Evolutionary conservation across 1,140 invertebrate species (phyloP), one percentile per base, ranked within the genome.

Genomic region (Pseudobourletiella spinata): DNA sequence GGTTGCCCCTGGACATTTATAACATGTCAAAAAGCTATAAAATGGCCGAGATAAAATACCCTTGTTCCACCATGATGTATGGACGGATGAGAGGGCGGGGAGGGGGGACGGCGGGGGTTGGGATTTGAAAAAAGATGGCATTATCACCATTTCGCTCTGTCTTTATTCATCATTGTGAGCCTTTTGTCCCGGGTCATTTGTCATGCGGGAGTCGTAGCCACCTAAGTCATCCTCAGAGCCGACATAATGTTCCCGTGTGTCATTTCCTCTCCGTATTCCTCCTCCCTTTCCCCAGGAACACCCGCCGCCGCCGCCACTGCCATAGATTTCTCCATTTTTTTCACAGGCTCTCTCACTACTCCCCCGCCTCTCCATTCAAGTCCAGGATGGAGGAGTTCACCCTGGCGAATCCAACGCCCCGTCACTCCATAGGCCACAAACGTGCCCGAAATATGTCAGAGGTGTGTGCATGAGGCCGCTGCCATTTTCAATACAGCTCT

Each of bases 21-120:
- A 51, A 51, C 14, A 51, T 51, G 48, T 51, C 48, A 51, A 51
- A 51, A 51, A 51, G 48, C 20, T 51, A 51, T 51, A 51, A 51
- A 25, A 51, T 46, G 44, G n/a, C 16, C 24, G 22, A 51, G 24
- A 51, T 6, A 51, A 25, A 51, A 51, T 15, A n/a, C 14, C 14
- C 4, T 51, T 6, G 3, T 3, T 22, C 24, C 4, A 15, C 6
- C 28, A 14, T 51, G 6, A 18, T 6, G 15, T 24, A 26, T 51
- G 48, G 15, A 26, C 28, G 48, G 8, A 22, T 48, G 20, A 15
- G 44, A 22, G 20, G 6, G 20, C n/a, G n/a, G n/a, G n/a, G n/a
- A n/a, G n/a, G n/a, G n/a, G n/a, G 35, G 35, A 39, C 35, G 43
- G 43, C n/a, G n/a, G 43, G 24, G n/a, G 18, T 16, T 8, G 43